A percentile compares a stretch with the other conserved stretches of the same genome.
Conservation (phyloP, 2,113 vertebrate genomes). For the Anarrhichthys ocellatus region DNA sequence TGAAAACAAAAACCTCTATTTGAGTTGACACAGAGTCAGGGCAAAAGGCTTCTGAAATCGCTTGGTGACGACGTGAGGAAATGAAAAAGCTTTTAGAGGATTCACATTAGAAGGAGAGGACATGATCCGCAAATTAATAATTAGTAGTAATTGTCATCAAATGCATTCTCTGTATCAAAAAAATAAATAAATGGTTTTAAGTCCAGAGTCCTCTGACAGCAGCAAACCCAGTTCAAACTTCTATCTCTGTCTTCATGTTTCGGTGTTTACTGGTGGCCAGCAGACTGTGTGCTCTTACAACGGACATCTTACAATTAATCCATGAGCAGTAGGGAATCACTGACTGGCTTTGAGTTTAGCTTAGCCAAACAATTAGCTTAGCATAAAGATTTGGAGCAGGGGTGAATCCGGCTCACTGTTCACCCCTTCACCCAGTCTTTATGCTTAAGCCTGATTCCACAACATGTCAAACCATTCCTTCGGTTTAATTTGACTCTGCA, state of each 20-base stretch:
- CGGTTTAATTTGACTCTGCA: neutral
- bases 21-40: neutral
- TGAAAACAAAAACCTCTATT: neutral
- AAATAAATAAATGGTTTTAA: neutral
- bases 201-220: neutral
- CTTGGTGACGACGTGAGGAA: too few relatives aligned
- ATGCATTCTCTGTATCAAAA: neutral
- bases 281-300: neutral
- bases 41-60: too few relatives aligned
- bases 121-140: neutral
- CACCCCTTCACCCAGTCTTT: neutral
- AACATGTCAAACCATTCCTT: neutral
- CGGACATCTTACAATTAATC: neutral
- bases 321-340: neutral
- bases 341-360: neutral
- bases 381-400: neutral
- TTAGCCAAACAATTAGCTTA: conserved; percentile 7
- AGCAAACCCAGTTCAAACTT: neutral
- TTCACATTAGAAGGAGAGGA: neutral
- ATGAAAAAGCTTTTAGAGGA: too few relatives aligned
- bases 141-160: neutral
- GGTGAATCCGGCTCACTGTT: neutral
- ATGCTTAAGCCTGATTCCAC: neutral
- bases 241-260: neutral
- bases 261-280: neutral